Evolutionary conservation across 2,113 vertebrate genomes (phyloP).

Genomic region (Ceyx margarethae): DNA sequence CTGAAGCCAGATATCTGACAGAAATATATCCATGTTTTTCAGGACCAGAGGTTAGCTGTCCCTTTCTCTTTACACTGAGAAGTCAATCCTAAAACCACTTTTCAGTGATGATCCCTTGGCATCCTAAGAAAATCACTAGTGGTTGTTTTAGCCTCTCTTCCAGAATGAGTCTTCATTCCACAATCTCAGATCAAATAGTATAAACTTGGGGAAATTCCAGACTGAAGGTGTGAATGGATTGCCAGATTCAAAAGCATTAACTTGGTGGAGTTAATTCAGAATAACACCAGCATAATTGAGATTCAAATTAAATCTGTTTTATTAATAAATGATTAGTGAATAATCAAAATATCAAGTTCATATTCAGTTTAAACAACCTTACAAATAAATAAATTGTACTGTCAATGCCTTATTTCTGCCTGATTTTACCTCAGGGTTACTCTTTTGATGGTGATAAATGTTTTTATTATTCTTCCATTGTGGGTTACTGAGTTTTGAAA

Average conservation of each 20-base stretch:
- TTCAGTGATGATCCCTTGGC: not conserved
- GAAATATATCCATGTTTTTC: not conserved
- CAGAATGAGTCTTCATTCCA: not conserved
- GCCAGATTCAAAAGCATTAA: not conserved
- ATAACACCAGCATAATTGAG: not conserved
- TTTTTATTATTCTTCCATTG: slow-evolving; percentile 19
- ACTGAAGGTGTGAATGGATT: slow-evolving; percentile 16
- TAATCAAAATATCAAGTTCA: not conserved
- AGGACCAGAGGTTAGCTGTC: not conserved
- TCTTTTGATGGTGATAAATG: not conserved
- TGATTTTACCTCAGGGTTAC: not conserved
- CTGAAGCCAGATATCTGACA: not conserved
- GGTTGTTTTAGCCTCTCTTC: not conserved
- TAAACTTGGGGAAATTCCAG: slow-evolving; percentile 32
- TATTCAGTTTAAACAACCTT: not conserved
- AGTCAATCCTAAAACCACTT: not conserved
- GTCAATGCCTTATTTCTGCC: not conserved
- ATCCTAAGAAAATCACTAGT: not conserved
- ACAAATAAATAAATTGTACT: not conserved
- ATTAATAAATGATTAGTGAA: not conserved
- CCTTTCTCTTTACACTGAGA: not conserved
- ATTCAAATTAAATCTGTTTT: not conserved
- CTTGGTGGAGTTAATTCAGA: not conserved
- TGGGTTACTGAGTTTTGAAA: slow-evolving; percentile 11
- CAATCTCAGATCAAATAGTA: not conserved